phyloP scores from a whole-genome alignment of 1,140 invertebrate species.

The Heterodera schachtii region DNA sequence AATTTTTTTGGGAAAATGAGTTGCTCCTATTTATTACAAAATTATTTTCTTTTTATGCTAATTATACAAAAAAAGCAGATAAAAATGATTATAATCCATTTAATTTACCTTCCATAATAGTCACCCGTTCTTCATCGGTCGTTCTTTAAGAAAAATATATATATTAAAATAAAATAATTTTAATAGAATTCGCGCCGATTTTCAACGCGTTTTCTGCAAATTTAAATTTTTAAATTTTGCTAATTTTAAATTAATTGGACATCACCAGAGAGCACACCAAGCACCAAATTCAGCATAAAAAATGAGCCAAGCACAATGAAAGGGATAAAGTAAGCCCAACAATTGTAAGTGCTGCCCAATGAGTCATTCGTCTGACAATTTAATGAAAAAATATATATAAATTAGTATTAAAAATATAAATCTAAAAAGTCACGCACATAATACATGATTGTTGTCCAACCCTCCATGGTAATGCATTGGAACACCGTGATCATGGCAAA shows the following conservation, averaged over 20 bases:
- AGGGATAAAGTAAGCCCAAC: conserved; percentile 99
- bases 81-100: neutral
- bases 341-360: conserved; percentile 94
- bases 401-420: neutral
- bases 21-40: conserved; percentile 20
- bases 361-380: conserved; percentile 95
- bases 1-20: too few species aligned
- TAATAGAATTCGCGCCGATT: conserved; percentile 91
- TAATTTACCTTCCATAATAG: conserved; percentile 90
- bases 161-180: too few species aligned
- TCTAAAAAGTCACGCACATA: conserved; percentile 77
- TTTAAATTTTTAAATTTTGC: neutral
- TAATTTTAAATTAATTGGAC: neutral
- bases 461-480: conserved; percentile 99
- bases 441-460: conserved; percentile 99
- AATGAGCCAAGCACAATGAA: conserved; percentile 99
- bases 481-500: conserved; percentile 99
- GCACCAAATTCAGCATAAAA: conserved; percentile 99
- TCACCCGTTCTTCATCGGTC: conserved; percentile 97
- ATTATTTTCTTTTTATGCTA: conserved; percentile 1
- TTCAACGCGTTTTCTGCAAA: conserved; percentile 94
- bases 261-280: conserved; percentile 96
- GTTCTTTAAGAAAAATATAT: conserved; percentile 71
- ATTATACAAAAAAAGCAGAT: too few species aligned
- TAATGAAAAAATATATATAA: neutral